Evolutionary conservation across 2,113 vertebrate species (phyloP), one percentile per base, ranked within the genome.

Genomic region (Hucho hucho): DNA sequence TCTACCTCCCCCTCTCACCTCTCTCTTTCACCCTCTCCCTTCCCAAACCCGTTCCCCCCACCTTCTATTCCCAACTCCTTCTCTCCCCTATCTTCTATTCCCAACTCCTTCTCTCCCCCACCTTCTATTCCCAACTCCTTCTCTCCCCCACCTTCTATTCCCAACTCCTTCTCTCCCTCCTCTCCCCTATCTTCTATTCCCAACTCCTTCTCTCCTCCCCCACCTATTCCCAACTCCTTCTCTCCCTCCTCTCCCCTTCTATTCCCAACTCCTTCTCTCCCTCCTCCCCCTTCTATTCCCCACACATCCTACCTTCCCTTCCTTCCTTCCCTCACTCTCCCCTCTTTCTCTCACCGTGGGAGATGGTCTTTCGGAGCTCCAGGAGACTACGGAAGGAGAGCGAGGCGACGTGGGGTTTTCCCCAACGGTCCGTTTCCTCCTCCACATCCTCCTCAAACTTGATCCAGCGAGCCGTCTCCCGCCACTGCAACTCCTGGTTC

Each of bases 371-470:
- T 69, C 97, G 93, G 68, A 98, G 95, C 90, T 98, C 97, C 87
- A 99, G 90, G 59, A 99, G 91, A 82, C 96, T 98, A 70, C 98
- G 96, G 91, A 99, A 99, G 56, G 95, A 98, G 29, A 99, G 93
- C 0, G 98, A 99, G 25, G 98, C 97, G 20, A 99, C 96, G 0
- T 99, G 98, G 0, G 98, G 97, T 65, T 99, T 99, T 20, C 98
- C 97, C 98, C 98, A 98, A 76, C 97, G 97, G 37, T 99, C 97
- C 0, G 97, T 99, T 91, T 98, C 98, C 84, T 96, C 96, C 79
- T 99, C 97, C 68, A 99, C 98, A 0, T 99, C 98, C 75, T 99
- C 98, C 88, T 99, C 98, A 24, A 99, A 99, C 87, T 99, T 99
- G 93, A 99, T 99, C 98, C 98, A 99, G n/a, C 98, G 95, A 0